Evolutionary conservation across 2,797 vertebrate species (phyloP).

Genomic region (Urosaurus nigricauda): DNA sequence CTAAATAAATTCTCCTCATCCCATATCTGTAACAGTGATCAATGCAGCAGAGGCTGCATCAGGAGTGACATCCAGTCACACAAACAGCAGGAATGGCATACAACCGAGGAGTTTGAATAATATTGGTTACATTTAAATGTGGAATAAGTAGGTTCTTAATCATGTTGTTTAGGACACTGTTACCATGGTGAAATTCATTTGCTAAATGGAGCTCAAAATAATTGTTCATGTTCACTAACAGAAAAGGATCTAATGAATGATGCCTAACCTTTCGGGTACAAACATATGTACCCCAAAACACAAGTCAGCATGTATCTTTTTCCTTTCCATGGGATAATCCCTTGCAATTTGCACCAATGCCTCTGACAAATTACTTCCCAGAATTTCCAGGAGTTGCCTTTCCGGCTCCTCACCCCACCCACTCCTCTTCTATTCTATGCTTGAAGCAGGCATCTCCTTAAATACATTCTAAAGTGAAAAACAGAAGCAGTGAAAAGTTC

Average conservation of each 20-base stretch:
- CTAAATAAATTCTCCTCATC: neutral
- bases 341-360: no score
- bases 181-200: constrained; percentile 17
- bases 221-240: constrained; percentile 23
- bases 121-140: neutral
- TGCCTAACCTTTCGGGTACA: neutral
- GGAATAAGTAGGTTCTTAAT: constrained; percentile 4
- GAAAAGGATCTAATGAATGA: constrained; percentile 17
- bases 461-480: constrained; percentile 1
- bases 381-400: neutral
- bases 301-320: neutral
- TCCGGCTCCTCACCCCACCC: no score
- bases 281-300: neutral
- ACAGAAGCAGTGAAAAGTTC: neutral
- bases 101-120: neutral
- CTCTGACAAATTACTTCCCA: neutral
- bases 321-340: neutral
- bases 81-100: neutral
- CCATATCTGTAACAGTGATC: neutral
- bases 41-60: neutral
- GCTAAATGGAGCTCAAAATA: constrained; percentile 29
- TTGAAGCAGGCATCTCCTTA: neutral
- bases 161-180: constrained; percentile 1
- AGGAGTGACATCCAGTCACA: neutral
- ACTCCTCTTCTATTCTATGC: no score